Conservation (phyloP, 2,888 invertebrate species). For the Papilio protenor region DNA sequence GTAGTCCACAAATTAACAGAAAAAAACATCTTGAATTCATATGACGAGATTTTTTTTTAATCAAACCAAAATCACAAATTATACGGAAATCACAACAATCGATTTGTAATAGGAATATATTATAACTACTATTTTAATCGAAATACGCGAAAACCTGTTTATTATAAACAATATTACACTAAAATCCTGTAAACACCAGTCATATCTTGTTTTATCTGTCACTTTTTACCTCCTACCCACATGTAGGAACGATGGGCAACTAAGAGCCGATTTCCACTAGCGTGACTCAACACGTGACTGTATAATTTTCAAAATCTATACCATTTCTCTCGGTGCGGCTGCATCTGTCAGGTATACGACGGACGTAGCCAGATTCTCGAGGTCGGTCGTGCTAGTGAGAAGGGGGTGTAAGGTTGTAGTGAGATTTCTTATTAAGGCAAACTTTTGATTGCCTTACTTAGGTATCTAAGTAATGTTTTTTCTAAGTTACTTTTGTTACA, state of each 20-base stretch:
- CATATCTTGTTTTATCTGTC: background rate
- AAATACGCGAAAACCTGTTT: slow-evolving; percentile 8
- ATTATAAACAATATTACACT: background rate
- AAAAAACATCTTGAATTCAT: background rate
- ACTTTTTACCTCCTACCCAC: background rate
- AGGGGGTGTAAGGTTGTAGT: background rate
- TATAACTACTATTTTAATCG: slow-evolving; percentile 27
- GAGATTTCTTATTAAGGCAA: no score
- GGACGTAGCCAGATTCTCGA: no score
- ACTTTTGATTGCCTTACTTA: no score
- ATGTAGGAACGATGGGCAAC: background rate
- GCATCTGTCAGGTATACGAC: no score
- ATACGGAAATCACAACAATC: slow-evolving; percentile 20
- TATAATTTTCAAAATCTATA: no score
- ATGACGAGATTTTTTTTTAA: background rate
- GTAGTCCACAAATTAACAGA: background rate
- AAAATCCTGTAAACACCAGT: background rate
- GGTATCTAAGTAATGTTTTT: background rate
- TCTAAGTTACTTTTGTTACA: background rate
- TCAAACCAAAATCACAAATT: background rate
- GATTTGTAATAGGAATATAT: slow-evolving; percentile 15
- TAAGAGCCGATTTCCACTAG: background rate
- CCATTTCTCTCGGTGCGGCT: no score
- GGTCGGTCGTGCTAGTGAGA: no score
- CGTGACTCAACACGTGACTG: background rate